These are phyloP conservation scores for Heterodera schachtii DNA, from an alignment of 1,140 invertebrate genomes.

Conservation along the genomic window DNA sequence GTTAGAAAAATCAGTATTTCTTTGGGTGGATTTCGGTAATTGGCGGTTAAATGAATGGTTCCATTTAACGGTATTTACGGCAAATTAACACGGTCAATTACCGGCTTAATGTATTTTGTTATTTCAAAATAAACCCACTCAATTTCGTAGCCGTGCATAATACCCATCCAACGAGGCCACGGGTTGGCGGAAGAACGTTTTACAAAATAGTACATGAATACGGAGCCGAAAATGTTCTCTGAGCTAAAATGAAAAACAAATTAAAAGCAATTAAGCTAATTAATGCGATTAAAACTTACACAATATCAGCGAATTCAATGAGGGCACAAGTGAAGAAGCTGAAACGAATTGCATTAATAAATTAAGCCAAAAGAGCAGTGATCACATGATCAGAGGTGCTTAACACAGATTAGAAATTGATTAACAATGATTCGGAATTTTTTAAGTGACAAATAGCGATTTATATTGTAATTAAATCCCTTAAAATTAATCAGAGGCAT, in stretches of 20 bases:
- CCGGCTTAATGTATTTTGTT: too few relatives aligned
- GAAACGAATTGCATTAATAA: conserved; percentile 70
- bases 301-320: conserved; percentile 82
- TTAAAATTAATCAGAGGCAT: too few relatives aligned
- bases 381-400: neutral
- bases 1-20: too few relatives aligned
- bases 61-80: too few relatives aligned
- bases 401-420: conserved; percentile 68
- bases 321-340: conserved; percentile 84
- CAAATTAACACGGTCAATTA: too few relatives aligned
- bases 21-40: too few relatives aligned
- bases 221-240: conserved; percentile 78
- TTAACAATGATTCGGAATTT: too few relatives aligned
- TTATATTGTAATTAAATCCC: too few relatives aligned
- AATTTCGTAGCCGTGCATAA: conserved; percentile 93
- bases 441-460: too few relatives aligned
- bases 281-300: conserved; percentile 67
- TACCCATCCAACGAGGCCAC: conserved; percentile 93
- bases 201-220: conserved; percentile 92
- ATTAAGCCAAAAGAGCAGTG: neutral
- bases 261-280: too few relatives aligned
- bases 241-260: conserved; percentile 61
- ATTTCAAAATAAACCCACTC: conserved; percentile 65
- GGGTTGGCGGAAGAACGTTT: conserved; percentile 81
- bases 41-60: too few relatives aligned